phyloP scores from a whole-genome alignment of 2,888 invertebrate species.

The Electrophaes corylata region DNA sequence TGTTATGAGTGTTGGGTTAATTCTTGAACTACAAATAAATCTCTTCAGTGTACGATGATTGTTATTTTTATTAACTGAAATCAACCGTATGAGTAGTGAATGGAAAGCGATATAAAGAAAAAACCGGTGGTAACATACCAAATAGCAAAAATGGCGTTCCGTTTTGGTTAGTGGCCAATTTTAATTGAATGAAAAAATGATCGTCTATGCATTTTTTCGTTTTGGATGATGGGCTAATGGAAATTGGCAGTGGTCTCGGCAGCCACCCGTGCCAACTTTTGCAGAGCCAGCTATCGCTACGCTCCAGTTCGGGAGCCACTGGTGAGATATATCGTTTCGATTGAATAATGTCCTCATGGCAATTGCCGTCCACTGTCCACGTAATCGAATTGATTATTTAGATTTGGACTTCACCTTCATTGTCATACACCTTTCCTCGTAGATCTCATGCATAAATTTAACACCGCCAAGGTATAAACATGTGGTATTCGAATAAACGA shows the following conservation, averaged over 20 bases:
- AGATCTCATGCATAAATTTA: constrained; percentile 27
- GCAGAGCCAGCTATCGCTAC: constrained; percentile 80
- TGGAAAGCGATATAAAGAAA: constrained; percentile 22
- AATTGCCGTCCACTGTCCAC: constrained; percentile 66
- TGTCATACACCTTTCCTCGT: constrained; percentile 33
- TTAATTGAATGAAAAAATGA: constrained; percentile 84
- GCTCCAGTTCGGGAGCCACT: constrained; percentile 72
- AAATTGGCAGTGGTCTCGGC: constrained; percentile 82
- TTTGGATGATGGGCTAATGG: constrained; percentile 84
- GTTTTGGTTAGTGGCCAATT: constrained; percentile 78
- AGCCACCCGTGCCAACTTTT: constrained; percentile 80
- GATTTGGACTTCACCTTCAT: constrained; percentile 44
- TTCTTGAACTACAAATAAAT: too few species aligned
- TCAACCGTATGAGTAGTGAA: constrained; percentile 23
- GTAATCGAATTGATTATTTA: constrained; percentile 64
- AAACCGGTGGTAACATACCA: constrained; percentile 41
- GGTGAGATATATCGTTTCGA: constrained; percentile 79
- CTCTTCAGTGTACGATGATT: too few species aligned
- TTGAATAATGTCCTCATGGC: constrained; percentile 81
- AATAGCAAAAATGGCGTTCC: constrained; percentile 54
- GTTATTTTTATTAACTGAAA: too few species aligned
- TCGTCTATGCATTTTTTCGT: constrained; percentile 83
- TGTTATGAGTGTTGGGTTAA: background rate
- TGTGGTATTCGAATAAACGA: constrained; percentile 54
- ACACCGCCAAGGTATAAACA: constrained; percentile 32